A percentile compares a stretch with the other conserved stretches of the same genome.
These are phyloP conservation scores for Doris montereyensis DNA, from an alignment of 2,888 invertebrate species.

Conservation along the genomic window DNA sequence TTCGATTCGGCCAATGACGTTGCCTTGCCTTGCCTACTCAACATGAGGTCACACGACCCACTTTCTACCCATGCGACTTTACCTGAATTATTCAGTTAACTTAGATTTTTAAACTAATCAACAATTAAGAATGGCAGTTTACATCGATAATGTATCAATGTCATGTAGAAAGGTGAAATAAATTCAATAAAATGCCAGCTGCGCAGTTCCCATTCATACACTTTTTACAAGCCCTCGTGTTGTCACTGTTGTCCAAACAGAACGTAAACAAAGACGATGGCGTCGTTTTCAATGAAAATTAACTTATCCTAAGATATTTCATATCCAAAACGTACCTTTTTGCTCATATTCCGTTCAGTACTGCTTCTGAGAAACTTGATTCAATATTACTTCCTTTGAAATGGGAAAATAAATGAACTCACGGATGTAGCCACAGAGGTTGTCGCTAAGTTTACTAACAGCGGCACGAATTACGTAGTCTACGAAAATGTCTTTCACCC, in stretches of 20 bases:
- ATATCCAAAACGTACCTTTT: slow-evolving; percentile 42
- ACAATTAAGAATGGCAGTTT: too few relatives aligned
- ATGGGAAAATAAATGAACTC: slow-evolving; percentile 2
- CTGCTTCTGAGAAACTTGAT: not conserved
- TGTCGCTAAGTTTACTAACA: slow-evolving; percentile 48
- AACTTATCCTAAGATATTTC: not conserved
- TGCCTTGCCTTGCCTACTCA: slow-evolving; percentile 5
- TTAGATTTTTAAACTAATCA: too few relatives aligned
- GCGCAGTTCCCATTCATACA: slow-evolving; percentile 39
- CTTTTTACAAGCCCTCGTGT: slow-evolving; percentile 32
- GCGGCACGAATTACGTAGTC: slow-evolving; percentile 52
- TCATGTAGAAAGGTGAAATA: too few relatives aligned
- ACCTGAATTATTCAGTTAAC: too few relatives aligned
- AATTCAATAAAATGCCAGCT: slow-evolving; percentile 8
- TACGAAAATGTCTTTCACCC: slow-evolving; percentile 44
- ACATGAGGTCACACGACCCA: slow-evolving; percentile 48
- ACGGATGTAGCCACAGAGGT: slow-evolving; percentile 30
- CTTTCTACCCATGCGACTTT: too few relatives aligned
- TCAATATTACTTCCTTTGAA: not conserved
- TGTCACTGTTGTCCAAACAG: slow-evolving; percentile 49
- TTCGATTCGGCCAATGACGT: slow-evolving; percentile 42
- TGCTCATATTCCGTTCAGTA: slow-evolving; percentile 45
- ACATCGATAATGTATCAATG: too few relatives aligned
- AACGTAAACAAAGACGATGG: slow-evolving; percentile 66
- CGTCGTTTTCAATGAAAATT: slow-evolving; percentile 42